Evolutionary conservation across 2,797 vertebrate species (phyloP), one percentile per base, ranked within the genome.

Genomic region (Limosa lapponica): DNA sequence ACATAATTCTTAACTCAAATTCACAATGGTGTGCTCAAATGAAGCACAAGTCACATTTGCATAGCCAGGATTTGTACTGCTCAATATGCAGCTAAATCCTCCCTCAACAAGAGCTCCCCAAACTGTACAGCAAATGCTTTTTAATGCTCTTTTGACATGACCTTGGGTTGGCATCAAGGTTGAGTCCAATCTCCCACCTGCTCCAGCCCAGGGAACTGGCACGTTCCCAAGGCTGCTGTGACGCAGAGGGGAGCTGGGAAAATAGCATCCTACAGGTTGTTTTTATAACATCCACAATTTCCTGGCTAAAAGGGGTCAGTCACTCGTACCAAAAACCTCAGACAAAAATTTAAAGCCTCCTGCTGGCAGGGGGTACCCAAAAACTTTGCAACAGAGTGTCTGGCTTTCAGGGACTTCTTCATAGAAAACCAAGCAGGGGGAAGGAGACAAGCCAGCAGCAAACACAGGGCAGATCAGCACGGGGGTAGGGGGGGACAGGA

Each of bases 21-120:
- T 75, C 72, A 83, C 75, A 74, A 74, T 8, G 2, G 54, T 36
- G 57, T 27, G 69, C 58, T 67, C 75, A 69, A 43, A 83, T 14
- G 79, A 86, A 92, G 65, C 61, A 80, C 34, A 73, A 85, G n/a
- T 54, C 66, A 71, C 54, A 44, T 72, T 66, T 84, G 46, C 46
- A 51, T 37, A 19, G 43, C 69, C 34, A 64, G 79, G 55, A 86
- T 93, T 93, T 86, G 64, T 52, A 17, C 62, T 67, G 5, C 27
- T 88, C 69, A 71, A 66, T 4, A 83, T 51, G 46, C 65, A 93
- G 69, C 55, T 78, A 96, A 96, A 96, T 75, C 55, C 39, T 78
- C 66, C 70, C 70, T 75, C 72, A 57, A 55, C 30, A 75, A 91
- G 88, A 93, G 55, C 73, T 90, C 74, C 61, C 51, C 62, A 67